Evolutionary conservation across 1,140 invertebrate species (phyloP), one percentile per base, ranked within the genome.

Genomic region (Hylaeus anthracinus): DNA sequence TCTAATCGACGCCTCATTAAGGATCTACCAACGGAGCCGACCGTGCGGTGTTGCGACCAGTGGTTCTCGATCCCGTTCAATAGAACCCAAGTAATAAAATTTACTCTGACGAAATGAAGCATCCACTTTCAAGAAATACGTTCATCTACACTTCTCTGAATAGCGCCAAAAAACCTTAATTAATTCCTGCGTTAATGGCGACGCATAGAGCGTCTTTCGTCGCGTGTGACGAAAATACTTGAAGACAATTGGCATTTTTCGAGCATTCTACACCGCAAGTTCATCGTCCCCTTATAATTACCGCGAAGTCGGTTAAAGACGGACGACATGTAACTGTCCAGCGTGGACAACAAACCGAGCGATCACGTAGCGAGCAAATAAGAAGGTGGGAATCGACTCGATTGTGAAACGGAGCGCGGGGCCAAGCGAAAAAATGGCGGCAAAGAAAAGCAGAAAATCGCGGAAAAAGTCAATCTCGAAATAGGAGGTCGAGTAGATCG

Each of bases 1-100:
- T 92, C 90, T 92, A 92, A 92, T 91, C 91, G 88, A 85, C 87
- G 88, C 86, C 90, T 92, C 90, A 91, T 92, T 91, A 92, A 92
- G 90, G 91, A 91, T 91, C 90, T 82, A 72, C 72, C 70, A 84
- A 79, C 77, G 86, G 78, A 65, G 58, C 61, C 61, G 79, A 55
- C 26, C 61, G 76, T 60, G 67, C 76, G 39, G 61, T 63, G 67
- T 89, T 86, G 83, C 81, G 15, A 63, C 60, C 89, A 89, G 90
- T 82, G 88, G 81, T 88, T 90, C 90, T 90, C 10, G 45, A 8
- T 53, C 5, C 8, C 26, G 51, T 43, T 48, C 26, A 63, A 14
- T 3, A 6, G 1, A 39, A 37, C 9, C 15, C 2, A 1, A 48
- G 8, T 48, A 26, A 26, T 26, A 26, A 26, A 26, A 26, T 26